These are phyloP conservation scores for Melieria crassipennis DNA, from an alignment of 2,888 invertebrate genomes.

Conservation along the genomic window DNA sequence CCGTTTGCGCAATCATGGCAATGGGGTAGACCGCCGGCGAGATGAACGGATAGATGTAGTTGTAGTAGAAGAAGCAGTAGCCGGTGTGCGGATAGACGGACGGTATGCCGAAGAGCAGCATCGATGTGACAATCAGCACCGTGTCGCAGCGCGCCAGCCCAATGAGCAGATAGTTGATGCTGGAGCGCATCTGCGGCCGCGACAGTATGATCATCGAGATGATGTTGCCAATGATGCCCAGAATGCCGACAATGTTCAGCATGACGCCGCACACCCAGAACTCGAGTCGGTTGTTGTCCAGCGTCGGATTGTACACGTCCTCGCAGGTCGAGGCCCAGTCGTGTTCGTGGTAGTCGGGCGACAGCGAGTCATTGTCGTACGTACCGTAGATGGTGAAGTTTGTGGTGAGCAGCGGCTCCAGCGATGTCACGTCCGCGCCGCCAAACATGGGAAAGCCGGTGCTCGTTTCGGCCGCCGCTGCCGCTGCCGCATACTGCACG, in stretches of 20 bases:
- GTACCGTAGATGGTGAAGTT: conserved; percentile 16
- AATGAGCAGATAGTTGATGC: conserved; percentile 93
- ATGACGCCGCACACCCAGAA: conserved; percentile 86
- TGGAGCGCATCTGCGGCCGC: conserved; percentile 94
- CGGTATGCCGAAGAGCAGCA: conserved; percentile 86
- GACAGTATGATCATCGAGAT: conserved; percentile 91
- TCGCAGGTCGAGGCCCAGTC: conserved; percentile 48
- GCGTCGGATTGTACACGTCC: conserved; percentile 54
- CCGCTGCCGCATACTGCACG: conserved; percentile 31
- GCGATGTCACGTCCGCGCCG: background rate
- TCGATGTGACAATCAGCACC: conserved; percentile 85
- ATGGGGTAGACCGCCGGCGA: conserved; percentile 84
- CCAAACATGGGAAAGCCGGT: background rate
- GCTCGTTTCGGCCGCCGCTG: conserved; percentile 1
- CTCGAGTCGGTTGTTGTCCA: conserved; percentile 70
- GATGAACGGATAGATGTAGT: conserved; percentile 81
- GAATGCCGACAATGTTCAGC: conserved; percentile 80
- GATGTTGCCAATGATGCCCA: conserved; percentile 89
- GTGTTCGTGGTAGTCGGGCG: conserved; percentile 10
- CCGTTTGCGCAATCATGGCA: conserved; percentile 89
- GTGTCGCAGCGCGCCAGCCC: conserved; percentile 95
- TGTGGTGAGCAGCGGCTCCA: conserved; percentile 16
- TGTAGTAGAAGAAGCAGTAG: conserved; percentile 79
- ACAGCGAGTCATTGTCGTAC: background rate
- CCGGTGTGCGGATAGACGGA: conserved; percentile 87